These are phyloP conservation scores for Aptenodytes forsteri DNA, from an alignment of 2,113 vertebrate species.

Conservation along the genomic window DNA sequence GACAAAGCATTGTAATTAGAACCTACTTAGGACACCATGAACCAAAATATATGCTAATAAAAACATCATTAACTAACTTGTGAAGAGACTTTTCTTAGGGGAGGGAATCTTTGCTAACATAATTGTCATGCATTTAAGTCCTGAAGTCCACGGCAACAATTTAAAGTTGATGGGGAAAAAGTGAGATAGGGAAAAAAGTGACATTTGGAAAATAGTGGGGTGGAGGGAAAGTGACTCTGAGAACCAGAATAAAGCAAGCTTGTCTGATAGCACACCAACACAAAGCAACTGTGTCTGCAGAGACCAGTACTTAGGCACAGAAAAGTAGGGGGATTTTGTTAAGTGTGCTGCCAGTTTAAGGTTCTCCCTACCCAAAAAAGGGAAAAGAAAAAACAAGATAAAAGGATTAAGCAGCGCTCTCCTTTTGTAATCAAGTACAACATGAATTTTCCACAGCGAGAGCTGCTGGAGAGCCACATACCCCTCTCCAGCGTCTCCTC, in stretches of 20 bases:
- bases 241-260: neutral
- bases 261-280: neutral
- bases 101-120: neutral
- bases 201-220: neutral
- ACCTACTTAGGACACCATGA: constrained; percentile 28
- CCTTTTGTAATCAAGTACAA: neutral
- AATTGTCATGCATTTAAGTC: neutral
- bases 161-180: neutral
- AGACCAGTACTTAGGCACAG: neutral
- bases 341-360: neutral
- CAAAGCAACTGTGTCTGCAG: neutral
- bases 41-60: constrained; percentile 40
- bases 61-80: constrained; percentile 25
- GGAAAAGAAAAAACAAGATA: neutral
- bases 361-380: neutral
- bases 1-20: constrained; percentile 48
- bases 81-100: neutral
- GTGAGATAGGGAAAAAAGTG: neutral
- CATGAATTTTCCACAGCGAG: neutral
- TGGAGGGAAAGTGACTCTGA: neutral
- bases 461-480: neutral
- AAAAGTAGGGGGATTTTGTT: neutral
- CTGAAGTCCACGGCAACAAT: neutral
- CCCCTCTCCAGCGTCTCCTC: neutral
- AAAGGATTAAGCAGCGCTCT: neutral